Conservation (phyloP, 2,797 vertebrate genomes). For the Sitta carolinensis region DNA sequence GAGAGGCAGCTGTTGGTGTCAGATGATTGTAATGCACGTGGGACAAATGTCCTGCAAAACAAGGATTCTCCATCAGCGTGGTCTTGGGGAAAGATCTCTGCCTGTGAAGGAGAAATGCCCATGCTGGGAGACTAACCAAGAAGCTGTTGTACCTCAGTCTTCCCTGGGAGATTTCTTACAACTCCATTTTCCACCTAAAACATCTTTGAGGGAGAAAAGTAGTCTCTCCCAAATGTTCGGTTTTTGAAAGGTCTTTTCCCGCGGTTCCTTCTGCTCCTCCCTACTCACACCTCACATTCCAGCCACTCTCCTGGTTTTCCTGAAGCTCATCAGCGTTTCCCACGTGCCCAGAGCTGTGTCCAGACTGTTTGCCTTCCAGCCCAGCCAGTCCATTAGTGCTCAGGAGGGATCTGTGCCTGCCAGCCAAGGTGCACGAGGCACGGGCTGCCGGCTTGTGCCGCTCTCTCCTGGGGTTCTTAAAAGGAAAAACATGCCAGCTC, state of each 20-base stretch:
- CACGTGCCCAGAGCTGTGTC: neutral
- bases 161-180: neutral
- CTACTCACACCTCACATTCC: neutral
- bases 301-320: neutral
- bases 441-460: neutral
- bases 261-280: neutral
- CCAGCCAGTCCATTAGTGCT: neutral
- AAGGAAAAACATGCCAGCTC: constrained; percentile 27
- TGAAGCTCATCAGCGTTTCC: fast-evolving
- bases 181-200: neutral
- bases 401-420: neutral
- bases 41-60: neutral
- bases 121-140: neutral
- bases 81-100: neutral
- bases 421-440: neutral
- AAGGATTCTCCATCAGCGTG: neutral
- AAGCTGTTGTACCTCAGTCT: neutral
- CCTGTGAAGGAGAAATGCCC: neutral
- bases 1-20: neutral
- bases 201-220: neutral
- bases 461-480: constrained; percentile 33
- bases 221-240: neutral
- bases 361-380: neutral
- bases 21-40: neutral
- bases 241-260: neutral